phyloP scores from a whole-genome alignment of 2,888 invertebrate genomes.

The Cryptosula pallasiana region DNA sequence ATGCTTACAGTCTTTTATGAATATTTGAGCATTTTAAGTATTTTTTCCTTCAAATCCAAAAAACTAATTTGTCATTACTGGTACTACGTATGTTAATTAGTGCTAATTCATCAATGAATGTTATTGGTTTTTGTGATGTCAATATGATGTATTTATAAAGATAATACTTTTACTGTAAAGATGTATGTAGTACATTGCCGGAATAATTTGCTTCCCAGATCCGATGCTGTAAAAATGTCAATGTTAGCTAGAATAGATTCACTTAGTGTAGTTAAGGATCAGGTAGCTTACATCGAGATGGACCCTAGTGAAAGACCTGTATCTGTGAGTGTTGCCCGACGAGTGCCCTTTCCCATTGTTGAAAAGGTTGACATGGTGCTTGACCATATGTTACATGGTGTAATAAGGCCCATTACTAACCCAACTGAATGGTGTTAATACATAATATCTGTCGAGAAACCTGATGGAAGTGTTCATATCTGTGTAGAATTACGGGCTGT shows the following conservation, averaged over 20 bases:
- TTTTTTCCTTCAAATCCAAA: no score
- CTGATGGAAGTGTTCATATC: no score
- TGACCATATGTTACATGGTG: no score
- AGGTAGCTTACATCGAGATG: background rate
- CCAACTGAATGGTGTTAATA: slow-evolving; percentile 10
- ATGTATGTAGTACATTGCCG: background rate
- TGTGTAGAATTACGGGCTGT: background rate
- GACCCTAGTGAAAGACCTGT: background rate
- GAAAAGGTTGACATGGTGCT: no score
- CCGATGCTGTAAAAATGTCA: background rate
- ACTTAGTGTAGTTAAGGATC: background rate
- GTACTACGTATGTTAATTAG: no score
- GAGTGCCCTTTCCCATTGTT: slow-evolving; percentile 19
- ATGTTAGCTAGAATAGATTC: no score
- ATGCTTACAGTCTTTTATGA: no score
- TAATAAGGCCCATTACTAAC: background rate
- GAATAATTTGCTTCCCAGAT: background rate
- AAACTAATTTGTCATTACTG: no score
- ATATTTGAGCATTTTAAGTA: no score
- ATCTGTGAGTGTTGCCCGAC: background rate
- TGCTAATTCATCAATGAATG: background rate
- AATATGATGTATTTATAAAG: background rate
- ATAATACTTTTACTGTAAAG: background rate
- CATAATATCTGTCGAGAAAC: no score
- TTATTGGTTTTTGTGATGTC: background rate